Percentiles rank a stretch among this genome's conserved stretches.
phyloP scores from a whole-genome alignment of 2,888 invertebrate genomes.

The Chaitophorus viminalis region DNA sequence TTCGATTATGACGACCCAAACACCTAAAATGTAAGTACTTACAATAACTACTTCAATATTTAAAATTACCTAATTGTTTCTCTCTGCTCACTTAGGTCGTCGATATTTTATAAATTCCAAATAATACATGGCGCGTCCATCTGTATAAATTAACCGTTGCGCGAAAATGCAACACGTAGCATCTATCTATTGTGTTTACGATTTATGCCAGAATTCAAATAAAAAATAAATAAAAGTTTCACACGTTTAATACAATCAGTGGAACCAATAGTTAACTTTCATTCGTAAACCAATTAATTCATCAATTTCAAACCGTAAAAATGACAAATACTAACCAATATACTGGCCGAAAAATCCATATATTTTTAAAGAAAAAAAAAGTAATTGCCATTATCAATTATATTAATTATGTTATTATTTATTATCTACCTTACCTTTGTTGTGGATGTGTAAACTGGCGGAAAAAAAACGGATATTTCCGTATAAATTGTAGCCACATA shows the following conservation, averaged over 20 bases:
- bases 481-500: slow-evolving; percentile 32
- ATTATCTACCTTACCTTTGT: slow-evolving; percentile 7
- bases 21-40: neutral
- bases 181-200: neutral
- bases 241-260: neutral
- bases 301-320: neutral
- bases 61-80: neutral
- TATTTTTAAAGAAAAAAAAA: no score
- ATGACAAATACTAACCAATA: no score
- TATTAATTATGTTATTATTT: no score
- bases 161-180: neutral
- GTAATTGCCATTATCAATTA: neutral
- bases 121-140: neutral
- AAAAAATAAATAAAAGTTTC: neutral
- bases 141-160: neutral
- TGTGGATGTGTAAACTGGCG: neutral
- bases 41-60: neutral
- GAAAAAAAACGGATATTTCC: neutral
- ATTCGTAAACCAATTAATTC: neutral
- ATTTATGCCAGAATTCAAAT: neutral
- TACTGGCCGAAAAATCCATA: no score
- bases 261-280: neutral
- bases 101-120: neutral
- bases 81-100: neutral
- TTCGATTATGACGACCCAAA: neutral